Evolutionary conservation across 2,888 invertebrate genomes (phyloP), one percentile per base, ranked within the genome.

Genomic region (Melanargia galathea): DNA sequence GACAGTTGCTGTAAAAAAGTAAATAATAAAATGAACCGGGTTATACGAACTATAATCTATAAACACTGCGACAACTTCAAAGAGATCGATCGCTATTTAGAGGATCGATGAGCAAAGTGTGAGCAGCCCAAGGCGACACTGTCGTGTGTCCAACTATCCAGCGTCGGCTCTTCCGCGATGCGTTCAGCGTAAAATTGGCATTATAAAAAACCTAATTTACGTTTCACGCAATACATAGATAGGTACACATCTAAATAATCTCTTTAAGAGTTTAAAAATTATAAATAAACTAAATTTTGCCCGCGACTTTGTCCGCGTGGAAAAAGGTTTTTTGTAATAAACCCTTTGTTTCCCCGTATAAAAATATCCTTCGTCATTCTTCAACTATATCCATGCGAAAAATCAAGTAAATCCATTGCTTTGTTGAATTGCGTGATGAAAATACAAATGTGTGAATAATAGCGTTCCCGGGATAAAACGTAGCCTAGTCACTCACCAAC

Each of bases 51-150:
- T 18, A 20, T 52, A 33, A 33, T 82, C 86, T 87, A 84, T 87
- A 88, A 90, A 86, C 87, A 71, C 80, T 84, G 86, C 82, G 81
- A 79, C 70, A 73, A 89, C 90, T 83, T 91, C 90, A 91, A 91
- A 90, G 90, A 80, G 82, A 86, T 89, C 88, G 81, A 90, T 87
- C 77, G 82, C 79, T 84, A 78, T 83, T 86, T 78, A 70, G 75
- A 73, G 82, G 80, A 83, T 81, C 81, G 84, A 81, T 79, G 74
- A 73, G 75, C 75, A 73, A 62, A 67, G 65, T 68, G 70, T 70
- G 62, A 59, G 60, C 61, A 68, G 66, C 67, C 66, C 65, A 65
- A 63, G 49, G 59, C 61, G 48, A 60, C 16, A 35, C 20, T 35
- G 35, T 3, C 33, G 4, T 20, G 52, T n/a, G n/a, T n/a, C n/a